Evolutionary conservation across 2,888 invertebrate species (phyloP).

Genomic region (Cecidostiba fungosa): DNA sequence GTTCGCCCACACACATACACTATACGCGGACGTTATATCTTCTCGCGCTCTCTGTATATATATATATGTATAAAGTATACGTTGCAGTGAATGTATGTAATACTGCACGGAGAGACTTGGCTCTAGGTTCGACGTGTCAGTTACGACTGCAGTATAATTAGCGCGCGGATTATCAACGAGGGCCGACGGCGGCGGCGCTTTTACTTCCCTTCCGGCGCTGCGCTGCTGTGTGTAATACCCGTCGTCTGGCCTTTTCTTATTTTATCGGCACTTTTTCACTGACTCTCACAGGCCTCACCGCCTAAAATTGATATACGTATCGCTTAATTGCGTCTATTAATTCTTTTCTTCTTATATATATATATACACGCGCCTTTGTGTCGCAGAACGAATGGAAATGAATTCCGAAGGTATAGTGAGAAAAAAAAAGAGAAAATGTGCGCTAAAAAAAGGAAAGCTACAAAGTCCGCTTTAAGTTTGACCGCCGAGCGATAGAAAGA

Average conservation of each 20-base stretch:
- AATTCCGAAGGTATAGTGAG: not conserved
- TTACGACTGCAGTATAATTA: not conserved
- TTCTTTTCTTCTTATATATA: not conserved
- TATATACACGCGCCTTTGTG: not conserved
- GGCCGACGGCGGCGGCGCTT: too few relatives aligned
- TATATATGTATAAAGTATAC: not conserved
- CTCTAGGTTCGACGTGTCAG: too few relatives aligned
- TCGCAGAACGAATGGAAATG: not conserved
- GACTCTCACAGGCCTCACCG: not conserved
- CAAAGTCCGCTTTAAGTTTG: slow-evolving; percentile 42
- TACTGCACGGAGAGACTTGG: too few relatives aligned
- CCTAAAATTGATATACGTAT: not conserved
- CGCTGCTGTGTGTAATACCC: not conserved
- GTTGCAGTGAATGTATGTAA: not conserved
- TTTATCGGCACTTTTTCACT: slow-evolving; percentile 16
- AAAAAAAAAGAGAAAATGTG: slow-evolving; percentile 11
- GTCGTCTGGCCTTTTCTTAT: not conserved
- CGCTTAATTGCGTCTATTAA: not conserved
- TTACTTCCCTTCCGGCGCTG: too few relatives aligned
- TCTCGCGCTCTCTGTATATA: not conserved
- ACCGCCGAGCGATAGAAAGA: slow-evolving; percentile 47
- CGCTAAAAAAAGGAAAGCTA: not conserved
- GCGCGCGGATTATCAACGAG: not conserved
- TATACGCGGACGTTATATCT: not conserved
- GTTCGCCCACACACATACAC: not conserved